Conservation (phyloP, 1,140 invertebrate species). For the Euura lappo region DNA sequence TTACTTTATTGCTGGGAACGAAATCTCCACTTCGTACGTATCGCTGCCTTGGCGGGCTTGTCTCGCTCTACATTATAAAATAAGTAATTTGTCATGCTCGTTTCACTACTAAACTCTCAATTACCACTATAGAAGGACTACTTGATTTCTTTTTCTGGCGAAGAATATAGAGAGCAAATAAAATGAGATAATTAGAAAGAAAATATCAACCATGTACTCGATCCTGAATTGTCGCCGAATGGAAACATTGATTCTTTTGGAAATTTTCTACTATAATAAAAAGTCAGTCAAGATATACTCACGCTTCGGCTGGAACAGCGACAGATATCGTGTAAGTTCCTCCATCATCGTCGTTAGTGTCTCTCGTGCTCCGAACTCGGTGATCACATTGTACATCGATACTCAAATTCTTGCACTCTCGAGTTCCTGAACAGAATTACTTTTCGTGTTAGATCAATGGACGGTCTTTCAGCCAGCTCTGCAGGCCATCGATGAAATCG, state of each 20-base stretch:
- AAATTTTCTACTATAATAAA: no score
- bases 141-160: background rate
- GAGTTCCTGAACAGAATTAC: slow-evolving; percentile 49
- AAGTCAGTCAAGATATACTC: slow-evolving; percentile 55
- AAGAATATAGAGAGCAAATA: background rate
- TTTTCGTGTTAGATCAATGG: background rate
- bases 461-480: background rate
- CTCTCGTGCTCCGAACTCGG: slow-evolving; percentile 59
- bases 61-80: slow-evolving; percentile 57
- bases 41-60: slow-evolving; percentile 67
- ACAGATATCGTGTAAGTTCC: slow-evolving; percentile 81
- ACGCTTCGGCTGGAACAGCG: slow-evolving; percentile 82
- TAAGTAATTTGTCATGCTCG: slow-evolving; percentile 43
- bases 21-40: slow-evolving; percentile 88
- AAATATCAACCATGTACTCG: slow-evolving; percentile 28
- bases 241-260: no score
- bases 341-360: slow-evolving; percentile 65
- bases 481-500: background rate
- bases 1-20: slow-evolving; percentile 92
- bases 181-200: background rate
- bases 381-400: slow-evolving; percentile 92
- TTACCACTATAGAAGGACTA: slow-evolving; percentile 11
- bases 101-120: slow-evolving; percentile 17
- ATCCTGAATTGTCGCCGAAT: background rate
- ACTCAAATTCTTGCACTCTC: slow-evolving; percentile 86